phyloP scores from a whole-genome alignment of 2,888 invertebrate species.

The Caenorhabditis virilis region DNA sequence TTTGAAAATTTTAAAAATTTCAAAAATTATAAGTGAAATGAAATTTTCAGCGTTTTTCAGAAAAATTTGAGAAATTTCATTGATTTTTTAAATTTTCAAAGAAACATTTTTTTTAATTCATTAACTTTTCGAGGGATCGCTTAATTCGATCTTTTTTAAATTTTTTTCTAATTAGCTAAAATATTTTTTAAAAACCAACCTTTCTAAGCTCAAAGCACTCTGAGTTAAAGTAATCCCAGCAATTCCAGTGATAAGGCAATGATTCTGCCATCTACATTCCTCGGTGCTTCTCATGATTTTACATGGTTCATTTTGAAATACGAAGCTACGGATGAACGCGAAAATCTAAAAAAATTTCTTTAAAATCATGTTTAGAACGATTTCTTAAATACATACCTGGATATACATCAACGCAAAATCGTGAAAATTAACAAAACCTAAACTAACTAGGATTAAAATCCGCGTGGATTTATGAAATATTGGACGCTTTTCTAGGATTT shows the following conservation, averaged over 20 bases:
- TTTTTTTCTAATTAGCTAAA: too few species aligned
- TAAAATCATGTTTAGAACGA: too few species aligned
- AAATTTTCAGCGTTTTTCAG: too few species aligned
- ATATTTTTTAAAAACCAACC: conserved; percentile 4
- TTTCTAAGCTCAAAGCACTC: conserved; percentile 21
- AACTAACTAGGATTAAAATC: conserved; percentile 19
- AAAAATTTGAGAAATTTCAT: too few species aligned
- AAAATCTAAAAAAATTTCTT: conserved; percentile 16
- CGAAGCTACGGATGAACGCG: conserved; percentile 21
- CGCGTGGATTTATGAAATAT: conserved; percentile 30
- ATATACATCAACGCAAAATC: conserved; percentile 19
- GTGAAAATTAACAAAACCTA: conserved; percentile 31
- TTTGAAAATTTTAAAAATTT: too few species aligned
- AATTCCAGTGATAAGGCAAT: conserved; percentile 21
- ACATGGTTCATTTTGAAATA: conserved; percentile 16
- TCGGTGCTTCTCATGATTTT: conserved; percentile 29
- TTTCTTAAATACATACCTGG: conserved; percentile 16
- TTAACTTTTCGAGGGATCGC: too few species aligned
- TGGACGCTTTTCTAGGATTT: conserved; percentile 13
- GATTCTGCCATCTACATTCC: conserved; percentile 26
- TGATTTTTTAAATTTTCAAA: too few species aligned
- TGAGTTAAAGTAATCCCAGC: conserved; percentile 32
- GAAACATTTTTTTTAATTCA: too few species aligned
- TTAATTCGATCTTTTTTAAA: too few species aligned
- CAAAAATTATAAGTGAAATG: too few species aligned